Percentiles rank a stretch among this genome's conserved stretches.
Conservation (phyloP, 92 coral and sea anemone species). For the Diadumene lineata region DNA sequence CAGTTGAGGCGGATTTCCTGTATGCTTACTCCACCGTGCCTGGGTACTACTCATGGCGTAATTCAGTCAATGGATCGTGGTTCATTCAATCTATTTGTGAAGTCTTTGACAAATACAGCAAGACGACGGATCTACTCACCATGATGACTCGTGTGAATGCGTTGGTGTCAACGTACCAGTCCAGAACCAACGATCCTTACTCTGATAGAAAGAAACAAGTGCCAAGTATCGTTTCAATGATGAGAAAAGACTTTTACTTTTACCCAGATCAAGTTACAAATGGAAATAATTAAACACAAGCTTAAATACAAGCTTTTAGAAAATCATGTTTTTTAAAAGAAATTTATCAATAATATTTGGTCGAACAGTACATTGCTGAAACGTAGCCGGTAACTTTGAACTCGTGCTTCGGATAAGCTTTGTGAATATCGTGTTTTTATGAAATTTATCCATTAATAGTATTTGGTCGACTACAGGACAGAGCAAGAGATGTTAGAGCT, state of each 20-base stretch:
- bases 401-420: too few relatives aligned
- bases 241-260: constrained; percentile 84
- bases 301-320: too few relatives aligned
- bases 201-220: constrained; percentile 85
- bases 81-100: constrained; percentile 77
- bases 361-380: too few relatives aligned
- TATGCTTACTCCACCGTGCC: constrained; percentile 93
- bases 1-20: constrained; percentile 82
- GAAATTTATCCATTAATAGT: too few relatives aligned
- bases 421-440: too few relatives aligned
- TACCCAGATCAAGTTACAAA: constrained; percentile 69
- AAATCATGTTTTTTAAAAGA: too few relatives aligned
- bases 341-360: too few relatives aligned
- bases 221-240: constrained; percentile 85
- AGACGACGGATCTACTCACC: constrained; percentile 62
- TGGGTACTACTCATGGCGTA: constrained; percentile 87
- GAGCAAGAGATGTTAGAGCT: too few relatives aligned
- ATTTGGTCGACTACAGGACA: too few relatives aligned
- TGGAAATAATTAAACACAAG: constrained; percentile 1
- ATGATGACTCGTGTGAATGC: constrained; percentile 88
- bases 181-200: constrained; percentile 81
- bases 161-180: constrained; percentile 78
- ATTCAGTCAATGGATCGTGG: constrained; percentile 88
- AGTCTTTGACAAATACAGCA: constrained; percentile 56
- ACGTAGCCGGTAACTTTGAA: too few relatives aligned